These are phyloP conservation scores for Rhynchophorus ferrugineus DNA, from an alignment of 1,140 invertebrate genomes.

Conservation along the genomic window DNA sequence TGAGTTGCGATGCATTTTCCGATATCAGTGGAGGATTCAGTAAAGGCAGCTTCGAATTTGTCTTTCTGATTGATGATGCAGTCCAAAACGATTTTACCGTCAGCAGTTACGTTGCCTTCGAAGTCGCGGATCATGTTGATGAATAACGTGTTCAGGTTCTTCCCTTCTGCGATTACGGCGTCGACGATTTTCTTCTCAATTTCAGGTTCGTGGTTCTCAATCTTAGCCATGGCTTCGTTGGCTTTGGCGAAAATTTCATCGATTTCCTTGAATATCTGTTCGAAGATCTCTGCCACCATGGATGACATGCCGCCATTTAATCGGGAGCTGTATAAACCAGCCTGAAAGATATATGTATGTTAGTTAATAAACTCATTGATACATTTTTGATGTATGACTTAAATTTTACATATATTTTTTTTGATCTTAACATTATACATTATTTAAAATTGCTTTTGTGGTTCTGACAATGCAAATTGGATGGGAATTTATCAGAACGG, in stretches of 20 bases:
- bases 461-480: too few species aligned
- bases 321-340: too few species aligned
- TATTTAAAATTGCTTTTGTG: too few species aligned
- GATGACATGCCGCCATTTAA: not conserved
- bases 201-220: slow-evolving; percentile 1
- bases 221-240: not conserved
- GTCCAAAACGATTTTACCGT: not conserved
- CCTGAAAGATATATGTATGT: too few species aligned
- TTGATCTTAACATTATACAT: too few species aligned
- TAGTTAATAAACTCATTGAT: too few species aligned
- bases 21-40: not conserved
- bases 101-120: not conserved
- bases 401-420: too few species aligned
- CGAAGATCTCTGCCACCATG: not conserved
- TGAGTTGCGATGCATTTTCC: not conserved
- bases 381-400: too few species aligned
- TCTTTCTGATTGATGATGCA: not conserved
- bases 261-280: not conserved
- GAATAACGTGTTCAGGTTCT: not conserved
- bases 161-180: not conserved
- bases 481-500: too few species aligned
- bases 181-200: not conserved
- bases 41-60: not conserved
- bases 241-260: not conserved
- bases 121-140: not conserved